Base-by-base conservation (phyloP, 1,140 invertebrate genomes). In the Drosophila suzukii region DNA sequence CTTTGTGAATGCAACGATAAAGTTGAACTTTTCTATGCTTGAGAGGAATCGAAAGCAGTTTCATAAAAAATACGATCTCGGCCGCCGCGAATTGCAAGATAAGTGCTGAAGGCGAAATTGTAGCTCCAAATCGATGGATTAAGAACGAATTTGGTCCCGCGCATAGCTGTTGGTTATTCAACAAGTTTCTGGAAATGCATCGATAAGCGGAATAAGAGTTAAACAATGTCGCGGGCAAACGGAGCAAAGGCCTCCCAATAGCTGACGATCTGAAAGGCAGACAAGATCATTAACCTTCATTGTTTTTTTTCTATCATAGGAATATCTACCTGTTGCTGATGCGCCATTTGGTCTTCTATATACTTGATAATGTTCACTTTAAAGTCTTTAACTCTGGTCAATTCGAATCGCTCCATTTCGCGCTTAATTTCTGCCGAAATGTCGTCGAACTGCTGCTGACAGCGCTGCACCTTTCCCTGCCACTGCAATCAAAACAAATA, bases 391-490 rank as follows among this genome's bases (percentile, higher is more conserved):
- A 98, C 95, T 81, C 98, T 94, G 51, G 96, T 94, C 58, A 96
- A 94, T 92, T 99, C 98, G 93, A 99, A 99, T 32, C 97, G 94
- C 78, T 98, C 97, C 92, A 99, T 95, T 93, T 99, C 99, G 63
- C 97, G 97, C 90, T 99, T 98, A 75, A 99, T 99, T 93, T 97
- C 97, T 77, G 96, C 95, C 1, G 98, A 99, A 91, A 99, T 99
- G 81, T 96, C 96, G 90, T 99, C 96, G 93, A 99, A 99, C 88
- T 99, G 98, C 90, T 99, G 97, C 92, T 99, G 97, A 8, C 98
- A 97, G 77, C 98, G 95, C 86, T 99, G 98, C 8, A 99, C 98
- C 93, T 99, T 99, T 1, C 96, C 94, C 92, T 99, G 98, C 97
- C 97, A 99, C 94, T 98, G 91, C 0, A 58, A 13, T 27, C 27